These are phyloP conservation scores for Seriola dumerili DNA, from an alignment of 2,113 vertebrate genomes.

Conservation along the genomic window DNA sequence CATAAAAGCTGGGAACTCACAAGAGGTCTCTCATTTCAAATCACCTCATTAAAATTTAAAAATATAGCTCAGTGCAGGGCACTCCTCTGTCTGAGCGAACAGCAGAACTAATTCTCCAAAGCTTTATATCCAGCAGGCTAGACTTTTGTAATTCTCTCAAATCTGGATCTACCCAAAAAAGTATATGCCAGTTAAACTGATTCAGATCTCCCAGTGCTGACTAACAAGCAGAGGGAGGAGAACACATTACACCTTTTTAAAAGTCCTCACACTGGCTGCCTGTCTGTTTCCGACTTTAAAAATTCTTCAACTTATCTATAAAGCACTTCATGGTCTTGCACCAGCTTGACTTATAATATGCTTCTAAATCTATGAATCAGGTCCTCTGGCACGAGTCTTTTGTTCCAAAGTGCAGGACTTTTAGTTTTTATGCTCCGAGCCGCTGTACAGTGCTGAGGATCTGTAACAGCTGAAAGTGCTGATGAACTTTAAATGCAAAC, in stretches of 20 bases:
- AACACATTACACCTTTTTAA: neutral
- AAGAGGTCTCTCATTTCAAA: neutral
- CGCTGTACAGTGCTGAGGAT: neutral
- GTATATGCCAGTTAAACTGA: conserved; percentile 3
- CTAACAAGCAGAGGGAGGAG: neutral
- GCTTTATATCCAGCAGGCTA: neutral
- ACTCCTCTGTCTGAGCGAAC: neutral
- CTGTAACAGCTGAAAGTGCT: neutral
- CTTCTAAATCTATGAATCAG: conserved; percentile 22
- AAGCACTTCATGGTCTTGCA: neutral
- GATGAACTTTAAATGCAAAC: too few relatives aligned
- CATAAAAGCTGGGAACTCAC: neutral
- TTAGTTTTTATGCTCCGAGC: neutral
- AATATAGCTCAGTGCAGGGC: neutral
- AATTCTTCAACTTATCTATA: conserved; percentile 33
- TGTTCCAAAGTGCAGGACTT: neutral
- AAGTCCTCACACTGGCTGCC: neutral
- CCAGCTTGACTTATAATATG: conserved; percentile 10
- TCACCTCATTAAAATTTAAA: neutral
- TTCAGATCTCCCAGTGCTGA: neutral
- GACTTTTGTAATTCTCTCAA: neutral
- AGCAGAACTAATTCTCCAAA: neutral
- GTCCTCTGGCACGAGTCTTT: neutral
- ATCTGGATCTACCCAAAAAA: neutral
- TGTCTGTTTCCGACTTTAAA: conserved; percentile 16